phyloP scores from a whole-genome alignment of 2,888 invertebrate genomes.

The Oscheius sp. region DNA sequence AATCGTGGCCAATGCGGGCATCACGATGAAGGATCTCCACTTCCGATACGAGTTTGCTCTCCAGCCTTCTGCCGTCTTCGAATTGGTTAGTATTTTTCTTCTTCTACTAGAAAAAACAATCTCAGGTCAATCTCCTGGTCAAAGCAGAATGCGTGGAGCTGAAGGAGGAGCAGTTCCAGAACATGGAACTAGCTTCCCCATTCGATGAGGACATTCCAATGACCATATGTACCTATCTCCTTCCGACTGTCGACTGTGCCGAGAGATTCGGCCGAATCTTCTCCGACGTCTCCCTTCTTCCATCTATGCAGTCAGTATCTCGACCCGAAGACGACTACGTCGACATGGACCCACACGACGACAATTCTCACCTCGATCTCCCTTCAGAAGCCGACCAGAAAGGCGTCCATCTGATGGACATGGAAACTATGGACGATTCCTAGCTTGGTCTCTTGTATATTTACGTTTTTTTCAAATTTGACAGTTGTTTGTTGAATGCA shows the following conservation, averaged over 20 bases:
- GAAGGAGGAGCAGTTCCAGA: slow-evolving; percentile 38
- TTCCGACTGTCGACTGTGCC: slow-evolving; percentile 47
- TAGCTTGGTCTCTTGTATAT: background rate
- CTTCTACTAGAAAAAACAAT: background rate
- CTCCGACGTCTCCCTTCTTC: slow-evolving; percentile 33
- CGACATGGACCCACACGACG: no score
- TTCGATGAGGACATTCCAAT: slow-evolving; percentile 36
- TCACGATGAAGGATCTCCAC: slow-evolving; percentile 56
- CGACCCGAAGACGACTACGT: slow-evolving; percentile 8
- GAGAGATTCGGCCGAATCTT: slow-evolving; percentile 56
- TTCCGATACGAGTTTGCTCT: slow-evolving; percentile 62
- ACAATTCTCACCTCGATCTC: background rate
- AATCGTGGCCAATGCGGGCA: slow-evolving; percentile 61
- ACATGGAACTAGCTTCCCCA: slow-evolving; percentile 45
- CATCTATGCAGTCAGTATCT: slow-evolving; percentile 8
- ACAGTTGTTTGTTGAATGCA: background rate
- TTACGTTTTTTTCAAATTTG: background rate
- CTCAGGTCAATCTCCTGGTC: slow-evolving; percentile 53
- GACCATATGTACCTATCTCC: slow-evolving; percentile 31
- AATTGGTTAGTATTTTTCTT: slow-evolving; percentile 43
- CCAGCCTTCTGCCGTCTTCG: slow-evolving; percentile 59
- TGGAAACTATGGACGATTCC: background rate
- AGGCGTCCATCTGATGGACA: no score
- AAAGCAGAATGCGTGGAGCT: slow-evolving; percentile 47
- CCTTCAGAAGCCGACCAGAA: no score